Evolutionary conservation across 2,888 invertebrate genomes (phyloP).

Genomic region (Chromoteleia sp.): DNA sequence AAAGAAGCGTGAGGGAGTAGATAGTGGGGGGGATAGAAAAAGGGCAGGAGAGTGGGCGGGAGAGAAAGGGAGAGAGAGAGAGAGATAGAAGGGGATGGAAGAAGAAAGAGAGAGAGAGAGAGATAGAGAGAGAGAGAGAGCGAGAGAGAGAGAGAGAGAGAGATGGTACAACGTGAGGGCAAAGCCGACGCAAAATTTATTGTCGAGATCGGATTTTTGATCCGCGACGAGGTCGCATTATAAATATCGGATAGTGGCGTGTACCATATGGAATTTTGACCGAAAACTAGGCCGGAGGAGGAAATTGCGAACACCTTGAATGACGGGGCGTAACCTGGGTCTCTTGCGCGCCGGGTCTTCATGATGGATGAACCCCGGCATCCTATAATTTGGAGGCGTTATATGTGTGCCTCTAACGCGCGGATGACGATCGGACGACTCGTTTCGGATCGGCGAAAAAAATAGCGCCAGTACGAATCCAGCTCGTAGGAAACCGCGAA

Average conservation of each 20-base stretch:
- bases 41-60: not conserved
- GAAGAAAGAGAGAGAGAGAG: not conserved
- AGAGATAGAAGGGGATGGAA: constrained; percentile 1
- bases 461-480: constrained; percentile 43
- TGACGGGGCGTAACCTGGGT: constrained; percentile 81
- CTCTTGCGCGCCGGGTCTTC: constrained; percentile 75
- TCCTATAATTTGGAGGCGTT: constrained; percentile 84
- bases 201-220: constrained; percentile 74
- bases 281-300: constrained; percentile 83
- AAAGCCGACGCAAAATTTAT: constrained; percentile 70
- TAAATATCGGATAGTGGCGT: constrained; percentile 78
- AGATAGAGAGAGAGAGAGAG: constrained; percentile 4
- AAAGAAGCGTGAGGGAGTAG: too few relatives aligned
- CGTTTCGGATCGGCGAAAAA: constrained; percentile 53
- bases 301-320: constrained; percentile 85
- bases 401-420: constrained; percentile 81
- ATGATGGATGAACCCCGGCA: constrained; percentile 83
- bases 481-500: constrained; percentile 52
- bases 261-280: constrained; percentile 84
- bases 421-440: constrained; percentile 71
- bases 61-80: too few relatives aligned
- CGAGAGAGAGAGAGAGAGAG: not conserved
- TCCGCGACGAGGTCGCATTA: constrained; percentile 74
- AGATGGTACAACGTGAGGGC: constrained; percentile 2
- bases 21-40: too few relatives aligned